These are phyloP conservation scores for Alca torda DNA, from an alignment of 2,797 vertebrate species.

Conservation along the genomic window DNA sequence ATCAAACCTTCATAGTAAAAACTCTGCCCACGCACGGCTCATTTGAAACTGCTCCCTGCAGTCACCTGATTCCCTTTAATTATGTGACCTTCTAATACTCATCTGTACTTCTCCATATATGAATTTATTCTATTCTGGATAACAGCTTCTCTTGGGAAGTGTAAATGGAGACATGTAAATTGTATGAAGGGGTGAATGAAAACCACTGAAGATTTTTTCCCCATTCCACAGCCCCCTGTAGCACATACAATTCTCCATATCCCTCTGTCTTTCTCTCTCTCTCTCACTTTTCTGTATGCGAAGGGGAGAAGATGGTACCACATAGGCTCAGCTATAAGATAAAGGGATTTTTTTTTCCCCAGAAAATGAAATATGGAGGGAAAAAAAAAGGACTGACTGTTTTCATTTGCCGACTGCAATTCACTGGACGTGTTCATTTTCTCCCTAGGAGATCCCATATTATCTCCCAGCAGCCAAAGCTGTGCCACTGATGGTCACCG, in stretches of 20 bases:
- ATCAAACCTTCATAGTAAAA: neutral
- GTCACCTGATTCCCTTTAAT: neutral
- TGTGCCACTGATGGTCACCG: neutral
- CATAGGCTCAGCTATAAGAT: neutral
- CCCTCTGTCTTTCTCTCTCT: fast-evolving
- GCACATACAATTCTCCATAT: neutral
- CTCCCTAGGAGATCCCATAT: fast-evolving
- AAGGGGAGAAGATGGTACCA: neutral
- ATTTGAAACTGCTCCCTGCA: neutral
- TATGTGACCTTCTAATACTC: neutral
- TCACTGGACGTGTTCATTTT: neutral
- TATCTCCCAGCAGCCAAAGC: neutral
- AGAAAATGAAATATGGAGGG: neutral
- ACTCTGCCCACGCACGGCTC: neutral
- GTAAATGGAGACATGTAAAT: neutral
- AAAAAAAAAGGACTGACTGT: neutral
- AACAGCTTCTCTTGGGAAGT: neutral
- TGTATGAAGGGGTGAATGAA: neutral
- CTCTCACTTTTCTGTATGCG: neutral
- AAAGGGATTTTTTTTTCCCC: too few species aligned
- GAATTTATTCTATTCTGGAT: neutral
- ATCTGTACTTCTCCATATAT: neutral
- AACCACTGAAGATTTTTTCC: neutral
- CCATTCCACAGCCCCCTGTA: neutral
- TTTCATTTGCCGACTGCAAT: neutral